A percentile compares a stretch with the other conserved stretches of the same genome.
Evolutionary conservation across 2,113 vertebrate genomes (phyloP).

Genomic region (Diphyllodes magnificus): DNA sequence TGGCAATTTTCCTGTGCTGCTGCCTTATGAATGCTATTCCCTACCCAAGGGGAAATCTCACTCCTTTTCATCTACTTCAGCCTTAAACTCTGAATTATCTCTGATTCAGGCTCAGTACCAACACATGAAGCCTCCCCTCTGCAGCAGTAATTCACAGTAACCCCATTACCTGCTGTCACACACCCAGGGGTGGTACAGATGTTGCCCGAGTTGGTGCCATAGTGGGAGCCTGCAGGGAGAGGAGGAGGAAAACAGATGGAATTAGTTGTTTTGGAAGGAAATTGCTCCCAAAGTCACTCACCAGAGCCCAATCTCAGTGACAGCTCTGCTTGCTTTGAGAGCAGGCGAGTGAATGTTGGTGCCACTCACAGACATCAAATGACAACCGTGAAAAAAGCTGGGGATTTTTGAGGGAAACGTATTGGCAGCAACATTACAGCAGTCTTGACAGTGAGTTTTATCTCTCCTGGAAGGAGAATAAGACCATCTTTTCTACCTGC

Average conservation of each 20-base stretch:
- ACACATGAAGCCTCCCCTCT: not conserved
- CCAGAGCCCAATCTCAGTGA: not conserved
- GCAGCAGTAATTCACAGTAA: not conserved
- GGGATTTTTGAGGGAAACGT: not conserved
- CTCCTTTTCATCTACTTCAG: not conserved
- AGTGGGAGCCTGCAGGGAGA: conserved; percentile 67
- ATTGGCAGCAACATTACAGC: not conserved
- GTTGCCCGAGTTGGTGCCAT: conserved; percentile 10
- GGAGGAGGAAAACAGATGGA: not conserved
- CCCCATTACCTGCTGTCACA: conserved; percentile 83
- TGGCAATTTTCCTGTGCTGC: not conserved
- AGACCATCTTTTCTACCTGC: not conserved
- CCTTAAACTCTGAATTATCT: not conserved
- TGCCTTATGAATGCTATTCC: not conserved
- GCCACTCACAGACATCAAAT: not conserved
- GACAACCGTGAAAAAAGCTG: not conserved
- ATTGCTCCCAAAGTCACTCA: not conserved
- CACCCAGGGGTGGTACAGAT: conserved; percentile 85
- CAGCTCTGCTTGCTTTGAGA: not conserved
- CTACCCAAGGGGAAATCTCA: not conserved
- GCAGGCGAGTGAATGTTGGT: not conserved
- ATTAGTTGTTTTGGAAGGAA: not conserved
- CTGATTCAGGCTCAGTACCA: not conserved
- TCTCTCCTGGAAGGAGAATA: not conserved
- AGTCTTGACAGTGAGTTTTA: not conserved